A percentile compares a stretch with the other conserved stretches of the same genome.
phyloP scores from a whole-genome alignment of 2,113 vertebrate genomes.

The Pavo muticus region DNA sequence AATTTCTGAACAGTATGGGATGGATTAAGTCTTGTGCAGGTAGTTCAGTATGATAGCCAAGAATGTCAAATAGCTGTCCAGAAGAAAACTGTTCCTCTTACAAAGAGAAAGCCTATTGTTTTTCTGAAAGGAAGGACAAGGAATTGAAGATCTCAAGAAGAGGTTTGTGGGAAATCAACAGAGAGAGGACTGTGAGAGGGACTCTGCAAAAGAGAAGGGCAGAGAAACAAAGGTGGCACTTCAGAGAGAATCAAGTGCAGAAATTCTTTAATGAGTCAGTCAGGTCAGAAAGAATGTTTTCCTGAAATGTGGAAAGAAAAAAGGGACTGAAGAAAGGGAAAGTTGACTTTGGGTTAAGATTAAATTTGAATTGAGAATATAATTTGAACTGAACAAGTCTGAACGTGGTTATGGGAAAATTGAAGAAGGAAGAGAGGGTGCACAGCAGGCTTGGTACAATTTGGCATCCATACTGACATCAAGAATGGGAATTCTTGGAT shows the following conservation, averaged over 20 bases:
- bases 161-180: background rate
- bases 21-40: background rate
- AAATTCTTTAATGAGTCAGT: background rate
- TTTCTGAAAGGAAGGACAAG: background rate
- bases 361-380: background rate
- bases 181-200: background rate
- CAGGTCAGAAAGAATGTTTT: background rate
- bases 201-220: background rate
- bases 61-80: background rate
- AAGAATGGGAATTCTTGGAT: background rate
- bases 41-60: background rate
- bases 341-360: background rate
- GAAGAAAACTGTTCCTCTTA: background rate
- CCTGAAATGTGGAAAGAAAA: background rate
- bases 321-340: background rate
- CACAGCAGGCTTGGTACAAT: background rate
- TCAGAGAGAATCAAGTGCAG: background rate
- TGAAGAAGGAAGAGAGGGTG: background rate
- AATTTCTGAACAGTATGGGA: background rate
- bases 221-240: background rate
- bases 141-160: background rate
- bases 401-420: background rate
- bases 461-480: background rate
- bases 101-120: background rate
- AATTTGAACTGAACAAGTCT: background rate